A percentile compares a stretch with the other conserved stretches of the same genome.
phyloP scores from a whole-genome alignment of 2,888 invertebrate species.

The Dryomyza anilis region DNA sequence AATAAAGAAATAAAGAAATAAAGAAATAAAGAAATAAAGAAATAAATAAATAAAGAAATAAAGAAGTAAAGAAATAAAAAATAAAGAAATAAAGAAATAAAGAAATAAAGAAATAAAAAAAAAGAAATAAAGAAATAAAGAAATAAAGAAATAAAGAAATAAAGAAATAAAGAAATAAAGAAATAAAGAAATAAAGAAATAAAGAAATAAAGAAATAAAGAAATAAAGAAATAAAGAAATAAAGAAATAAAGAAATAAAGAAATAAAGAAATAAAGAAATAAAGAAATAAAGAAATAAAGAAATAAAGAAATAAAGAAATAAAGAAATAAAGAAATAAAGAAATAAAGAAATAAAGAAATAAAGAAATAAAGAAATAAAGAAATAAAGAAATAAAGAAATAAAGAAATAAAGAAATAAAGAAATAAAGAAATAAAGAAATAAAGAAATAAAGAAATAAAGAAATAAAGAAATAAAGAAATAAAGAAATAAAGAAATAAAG shows the following conservation, averaged over 20 bases:
- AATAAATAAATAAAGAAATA: not conserved
- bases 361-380: not conserved
- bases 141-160: not conserved
- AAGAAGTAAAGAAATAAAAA: not conserved
- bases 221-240: not conserved
- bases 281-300: not conserved
- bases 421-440: not conserved
- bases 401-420: not conserved
- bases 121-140: not conserved
- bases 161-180: not conserved
- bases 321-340: not conserved
- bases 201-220: not conserved
- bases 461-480: too few species aligned
- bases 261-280: not conserved
- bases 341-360: not conserved
- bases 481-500: not conserved
- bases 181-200: not conserved
- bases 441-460: not conserved
- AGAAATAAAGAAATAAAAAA: not conserved
- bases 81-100: not conserved
- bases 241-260: not conserved
- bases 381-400: not conserved
- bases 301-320: not conserved
- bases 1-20: not conserved
- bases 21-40: not conserved